Percentiles rank a stretch among this genome's conserved stretches.
These are phyloP conservation scores for Gallinago media DNA, from an alignment of 2,113 vertebrate species.

Conservation along the genomic window DNA sequence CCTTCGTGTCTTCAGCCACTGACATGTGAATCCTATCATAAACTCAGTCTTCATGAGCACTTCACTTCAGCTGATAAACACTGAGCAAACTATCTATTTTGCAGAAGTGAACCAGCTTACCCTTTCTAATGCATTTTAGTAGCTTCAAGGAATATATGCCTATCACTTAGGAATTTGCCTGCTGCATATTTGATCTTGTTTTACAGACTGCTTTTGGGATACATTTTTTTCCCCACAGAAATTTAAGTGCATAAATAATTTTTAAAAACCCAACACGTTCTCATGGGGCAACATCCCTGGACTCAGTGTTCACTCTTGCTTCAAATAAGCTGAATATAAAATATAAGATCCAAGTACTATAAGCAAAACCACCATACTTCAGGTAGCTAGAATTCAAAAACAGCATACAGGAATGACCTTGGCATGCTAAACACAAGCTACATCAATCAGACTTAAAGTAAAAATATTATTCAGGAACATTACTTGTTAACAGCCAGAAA, in stretches of 20 bases:
- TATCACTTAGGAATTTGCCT: background rate
- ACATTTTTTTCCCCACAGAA: background rate
- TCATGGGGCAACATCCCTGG: background rate
- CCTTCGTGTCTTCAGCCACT: background rate
- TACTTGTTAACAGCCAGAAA: background rate
- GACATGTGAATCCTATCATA: background rate
- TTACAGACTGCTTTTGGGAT: background rate
- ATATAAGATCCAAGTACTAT: background rate
- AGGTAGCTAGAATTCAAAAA: background rate
- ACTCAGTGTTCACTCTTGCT: background rate
- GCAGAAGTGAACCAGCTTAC: background rate
- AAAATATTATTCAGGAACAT: background rate
- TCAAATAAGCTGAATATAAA: background rate
- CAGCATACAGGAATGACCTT: background rate
- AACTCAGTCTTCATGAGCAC: background rate
- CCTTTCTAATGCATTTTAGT: background rate
- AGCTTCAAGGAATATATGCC: background rate
- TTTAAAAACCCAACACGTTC: background rate
- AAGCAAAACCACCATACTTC: background rate
- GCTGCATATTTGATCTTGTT: background rate
- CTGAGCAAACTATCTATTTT: background rate
- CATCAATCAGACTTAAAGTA: background rate
- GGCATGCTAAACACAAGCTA: background rate
- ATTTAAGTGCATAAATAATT: background rate
- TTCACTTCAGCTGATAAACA: background rate